Evolutionary conservation across 2,797 vertebrate genomes (phyloP).

Genomic region (Ispidina picta): DNA sequence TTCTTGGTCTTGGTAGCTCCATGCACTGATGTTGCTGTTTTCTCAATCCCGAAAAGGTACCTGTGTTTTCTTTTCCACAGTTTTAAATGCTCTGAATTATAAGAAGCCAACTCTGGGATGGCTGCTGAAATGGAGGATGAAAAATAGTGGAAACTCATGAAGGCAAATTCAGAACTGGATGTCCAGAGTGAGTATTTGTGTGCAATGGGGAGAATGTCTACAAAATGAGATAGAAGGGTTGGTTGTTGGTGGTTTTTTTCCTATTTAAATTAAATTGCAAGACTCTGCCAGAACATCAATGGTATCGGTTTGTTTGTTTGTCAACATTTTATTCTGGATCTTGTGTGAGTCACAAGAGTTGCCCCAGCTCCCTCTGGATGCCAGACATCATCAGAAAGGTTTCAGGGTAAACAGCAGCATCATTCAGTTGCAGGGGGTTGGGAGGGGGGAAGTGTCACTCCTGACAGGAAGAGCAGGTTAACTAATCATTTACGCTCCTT

Average conservation of each 20-base stretch:
- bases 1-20: background rate
- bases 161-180: background rate
- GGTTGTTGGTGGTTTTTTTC: background rate
- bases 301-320: background rate
- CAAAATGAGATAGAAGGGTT: background rate
- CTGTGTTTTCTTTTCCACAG: background rate
- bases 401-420: background rate
- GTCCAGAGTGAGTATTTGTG: background rate
- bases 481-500: background rate
- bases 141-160: background rate
- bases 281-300: background rate
- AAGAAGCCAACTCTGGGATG: background rate
- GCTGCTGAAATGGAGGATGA: background rate
- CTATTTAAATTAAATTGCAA: background rate
- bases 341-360: background rate
- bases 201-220: background rate
- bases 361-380: background rate
- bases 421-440: fast-evolving
- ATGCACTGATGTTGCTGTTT: background rate
- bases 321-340: background rate
- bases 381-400: background rate
- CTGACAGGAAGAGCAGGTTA: background rate
- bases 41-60: background rate
- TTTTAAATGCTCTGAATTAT: background rate
- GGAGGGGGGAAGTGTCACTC: background rate